phyloP scores from a whole-genome alignment of 2,113 vertebrate genomes.

The Charina bottae region DNA sequence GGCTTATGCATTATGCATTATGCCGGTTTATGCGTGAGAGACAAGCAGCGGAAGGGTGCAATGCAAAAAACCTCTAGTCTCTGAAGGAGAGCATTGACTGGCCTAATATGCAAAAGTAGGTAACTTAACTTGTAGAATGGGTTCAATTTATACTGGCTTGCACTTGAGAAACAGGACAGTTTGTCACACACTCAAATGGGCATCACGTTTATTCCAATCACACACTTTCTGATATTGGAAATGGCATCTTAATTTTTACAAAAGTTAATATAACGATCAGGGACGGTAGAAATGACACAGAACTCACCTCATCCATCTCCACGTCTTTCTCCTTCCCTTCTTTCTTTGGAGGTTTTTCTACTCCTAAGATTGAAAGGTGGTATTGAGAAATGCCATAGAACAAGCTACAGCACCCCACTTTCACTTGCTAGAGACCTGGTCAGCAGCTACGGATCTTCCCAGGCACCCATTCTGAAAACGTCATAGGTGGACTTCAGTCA shows the following conservation, averaged over 20 bases:
- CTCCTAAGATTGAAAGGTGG: not conserved
- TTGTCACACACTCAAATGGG: not conserved
- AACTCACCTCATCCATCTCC: not conserved
- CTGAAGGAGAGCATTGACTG: not conserved
- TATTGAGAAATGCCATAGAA: not conserved
- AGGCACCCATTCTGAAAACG: not conserved
- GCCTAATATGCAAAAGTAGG: not conserved
- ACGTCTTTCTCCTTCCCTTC: not conserved
- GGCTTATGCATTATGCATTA: too few relatives aligned
- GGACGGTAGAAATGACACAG: not conserved
- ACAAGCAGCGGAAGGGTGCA: not conserved
- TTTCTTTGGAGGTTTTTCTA: not conserved
- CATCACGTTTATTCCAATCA: not conserved
- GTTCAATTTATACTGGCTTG: not conserved
- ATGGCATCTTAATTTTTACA: not conserved
- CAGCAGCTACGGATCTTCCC: not conserved
- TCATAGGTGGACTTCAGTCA: not conserved
- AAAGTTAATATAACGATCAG: not conserved
- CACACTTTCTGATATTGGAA: not conserved
- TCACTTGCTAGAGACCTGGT: not conserved
- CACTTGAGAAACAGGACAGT: not conserved
- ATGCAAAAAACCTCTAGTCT: not conserved
- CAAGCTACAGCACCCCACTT: not conserved
- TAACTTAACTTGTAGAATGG: not conserved
- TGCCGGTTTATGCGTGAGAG: not conserved